A percentile compares a stretch with the other conserved stretches of the same genome.
Conservation (phyloP, 92 coral and sea anemone species). For the Umimayanthus kanabou region DNA sequence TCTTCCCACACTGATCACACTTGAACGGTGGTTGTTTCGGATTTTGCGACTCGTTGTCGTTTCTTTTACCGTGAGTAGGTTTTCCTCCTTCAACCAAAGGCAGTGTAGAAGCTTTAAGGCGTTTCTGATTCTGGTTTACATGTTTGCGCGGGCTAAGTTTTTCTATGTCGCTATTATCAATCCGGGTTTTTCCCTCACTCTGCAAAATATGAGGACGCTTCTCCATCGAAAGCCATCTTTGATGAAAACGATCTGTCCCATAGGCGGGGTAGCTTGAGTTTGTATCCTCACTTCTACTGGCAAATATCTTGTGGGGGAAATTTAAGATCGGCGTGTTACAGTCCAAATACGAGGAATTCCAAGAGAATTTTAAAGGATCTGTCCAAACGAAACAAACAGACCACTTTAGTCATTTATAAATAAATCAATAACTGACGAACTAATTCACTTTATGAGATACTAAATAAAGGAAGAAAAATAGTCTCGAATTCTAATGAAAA, state of each 20-base stretch:
- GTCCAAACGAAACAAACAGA: conserved; percentile 5
- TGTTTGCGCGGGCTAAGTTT: neutral
- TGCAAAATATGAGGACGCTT: neutral
- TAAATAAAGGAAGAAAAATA: neutral
- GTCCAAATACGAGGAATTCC: conserved; percentile 22
- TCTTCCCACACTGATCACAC: conserved; percentile 95
- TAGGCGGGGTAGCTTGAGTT: neutral
- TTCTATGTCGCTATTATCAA: neutral
- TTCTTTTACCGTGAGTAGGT: neutral
- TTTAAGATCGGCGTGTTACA: neutral
- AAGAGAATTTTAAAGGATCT: neutral
- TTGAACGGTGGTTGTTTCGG: conserved; percentile 70
- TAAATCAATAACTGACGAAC: neutral
- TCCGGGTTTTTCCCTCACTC: neutral
- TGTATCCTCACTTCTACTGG: neutral
- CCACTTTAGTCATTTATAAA: conserved; percentile 3
- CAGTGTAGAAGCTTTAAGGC: neutral
- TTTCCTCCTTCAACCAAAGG: neutral
- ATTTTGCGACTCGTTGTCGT: neutral
- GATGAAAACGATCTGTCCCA: neutral
- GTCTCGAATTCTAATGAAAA: neutral
- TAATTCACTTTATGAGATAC: neutral
- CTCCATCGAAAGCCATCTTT: neutral
- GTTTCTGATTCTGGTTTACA: neutral
- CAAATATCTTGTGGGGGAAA: conserved; percentile 5